Evolutionary conservation across 1,140 invertebrate species (phyloP).

Genomic region (Anastrepha ludens): DNA sequence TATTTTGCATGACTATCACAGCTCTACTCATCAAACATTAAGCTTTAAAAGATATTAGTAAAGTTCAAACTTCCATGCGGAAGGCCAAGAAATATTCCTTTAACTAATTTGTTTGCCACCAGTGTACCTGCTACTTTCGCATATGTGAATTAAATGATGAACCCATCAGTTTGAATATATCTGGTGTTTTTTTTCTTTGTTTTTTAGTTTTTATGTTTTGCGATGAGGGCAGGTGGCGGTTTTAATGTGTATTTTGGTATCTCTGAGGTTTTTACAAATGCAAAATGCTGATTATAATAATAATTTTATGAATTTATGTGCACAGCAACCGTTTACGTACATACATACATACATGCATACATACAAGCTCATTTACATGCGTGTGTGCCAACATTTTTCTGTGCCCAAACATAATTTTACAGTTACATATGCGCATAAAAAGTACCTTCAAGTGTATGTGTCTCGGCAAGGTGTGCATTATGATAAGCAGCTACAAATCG

Average conservation of each 20-base stretch:
- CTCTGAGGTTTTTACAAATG: slow-evolving; percentile 64
- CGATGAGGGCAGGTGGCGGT: neutral
- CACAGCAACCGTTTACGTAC: slow-evolving; percentile 32
- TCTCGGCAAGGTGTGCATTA: slow-evolving; percentile 16
- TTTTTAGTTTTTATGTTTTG: neutral
- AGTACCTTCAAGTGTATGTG: neutral
- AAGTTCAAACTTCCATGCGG: too few species aligned
- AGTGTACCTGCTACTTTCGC: neutral
- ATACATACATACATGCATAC: neutral
- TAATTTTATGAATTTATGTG: slow-evolving; percentile 73
- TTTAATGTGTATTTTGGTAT: neutral
- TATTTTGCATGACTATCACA: too few species aligned
- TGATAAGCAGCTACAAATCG: neutral
- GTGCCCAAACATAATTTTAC: too few species aligned
- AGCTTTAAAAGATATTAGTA: too few species aligned
- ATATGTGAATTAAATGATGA: neutral
- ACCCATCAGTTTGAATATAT: neutral
- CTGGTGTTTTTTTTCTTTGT: neutral
- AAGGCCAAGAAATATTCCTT: too few species aligned
- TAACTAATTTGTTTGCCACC: neutral
- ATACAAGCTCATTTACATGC: neutral
- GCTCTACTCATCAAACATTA: too few species aligned
- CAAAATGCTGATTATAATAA: slow-evolving; percentile 72
- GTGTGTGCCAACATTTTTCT: neutral
- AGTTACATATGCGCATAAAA: neutral